Conservation (phyloP, 2,797 vertebrate species). For the Sebastes iracundus region DNA sequence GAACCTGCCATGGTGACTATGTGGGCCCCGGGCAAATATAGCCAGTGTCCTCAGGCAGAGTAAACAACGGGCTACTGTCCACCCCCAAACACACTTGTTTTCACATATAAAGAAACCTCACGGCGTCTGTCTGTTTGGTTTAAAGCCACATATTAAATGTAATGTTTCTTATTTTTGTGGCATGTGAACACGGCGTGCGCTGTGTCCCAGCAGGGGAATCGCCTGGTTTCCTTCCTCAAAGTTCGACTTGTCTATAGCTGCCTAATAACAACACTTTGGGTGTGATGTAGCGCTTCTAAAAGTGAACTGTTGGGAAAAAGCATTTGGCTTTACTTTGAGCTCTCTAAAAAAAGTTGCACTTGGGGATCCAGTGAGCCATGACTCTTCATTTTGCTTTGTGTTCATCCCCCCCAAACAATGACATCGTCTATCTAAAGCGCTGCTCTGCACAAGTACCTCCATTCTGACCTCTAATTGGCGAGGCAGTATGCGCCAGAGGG, state of each 20-base stretch:
- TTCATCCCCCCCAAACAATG: constrained; percentile 55
- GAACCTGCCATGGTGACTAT: constrained; percentile 15
- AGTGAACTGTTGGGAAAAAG: constrained; percentile 4
- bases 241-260: neutral
- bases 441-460: constrained; percentile 41
- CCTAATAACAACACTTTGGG: neutral
- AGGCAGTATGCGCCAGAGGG: constrained; percentile 51
- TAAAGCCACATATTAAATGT: neutral
- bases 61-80: constrained; percentile 26
- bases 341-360: constrained; percentile 24
- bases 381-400: constrained; percentile 37
- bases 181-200: neutral
- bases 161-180: neutral
- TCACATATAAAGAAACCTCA: constrained; percentile 1
- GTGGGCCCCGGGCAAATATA: constrained; percentile 39
- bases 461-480: constrained; percentile 74
- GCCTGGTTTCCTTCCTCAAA: neutral
- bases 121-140: neutral
- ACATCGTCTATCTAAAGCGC: constrained; percentile 60
- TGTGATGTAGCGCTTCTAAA: neutral
- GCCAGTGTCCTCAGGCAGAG: constrained; percentile 37
- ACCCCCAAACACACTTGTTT: constrained; percentile 4
- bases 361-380: constrained; percentile 30
- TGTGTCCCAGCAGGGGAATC: neutral
- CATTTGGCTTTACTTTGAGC: constrained; percentile 15